Evolutionary conservation across 2,797 vertebrate species (phyloP), one percentile per base, ranked within the genome.

Genomic region (Spea hammondii): DNA sequence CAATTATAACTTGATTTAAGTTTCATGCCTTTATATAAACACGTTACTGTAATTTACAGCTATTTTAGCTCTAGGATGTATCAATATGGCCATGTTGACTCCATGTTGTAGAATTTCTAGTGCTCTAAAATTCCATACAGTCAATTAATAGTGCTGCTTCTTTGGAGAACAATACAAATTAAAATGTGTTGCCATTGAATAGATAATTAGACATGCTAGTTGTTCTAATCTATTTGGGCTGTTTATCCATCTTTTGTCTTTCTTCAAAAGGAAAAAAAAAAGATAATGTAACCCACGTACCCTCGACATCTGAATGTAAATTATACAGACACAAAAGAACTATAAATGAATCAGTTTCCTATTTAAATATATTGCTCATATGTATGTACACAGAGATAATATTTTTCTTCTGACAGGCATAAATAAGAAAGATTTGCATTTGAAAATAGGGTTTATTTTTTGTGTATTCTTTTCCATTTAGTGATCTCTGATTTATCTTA

Each of bases 341-440:
- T 44, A 70, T 6, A 60, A 70, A 55, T 55, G 64, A 74, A 67
- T 66, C 65, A 4, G 49, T 55, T 17, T 77, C 74, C 60, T 77
- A 66, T 77, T 81, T 77, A 54, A 74, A 55, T 74, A 72, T 45
- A 69, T 55, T 9, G 70, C 48, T 51, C 57, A 51, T 67, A 78
- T 65, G 75, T 77, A 74, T 82, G 80, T 78, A 65, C 14, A 73
- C 46, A 64, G 59, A 77, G 80, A 82, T 82, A 77, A 82, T 78
- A 57, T 70, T 32, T 57, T 76, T 77, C n/a, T 65, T 51, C 70
- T 69, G 46, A 67, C 6, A 68, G 51, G 74, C 75, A 82, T 55
- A 78, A 82, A 82, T 82, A 74, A 78, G 65, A 62, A 68, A 53
- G 70, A 82, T 82, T 82, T 77, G 80, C 80, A 82, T 77, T 77